Percentiles rank a stretch among this genome's conserved stretches.
Conservation (phyloP, 2,888 invertebrate species). For the Chironomus riparius region DNA sequence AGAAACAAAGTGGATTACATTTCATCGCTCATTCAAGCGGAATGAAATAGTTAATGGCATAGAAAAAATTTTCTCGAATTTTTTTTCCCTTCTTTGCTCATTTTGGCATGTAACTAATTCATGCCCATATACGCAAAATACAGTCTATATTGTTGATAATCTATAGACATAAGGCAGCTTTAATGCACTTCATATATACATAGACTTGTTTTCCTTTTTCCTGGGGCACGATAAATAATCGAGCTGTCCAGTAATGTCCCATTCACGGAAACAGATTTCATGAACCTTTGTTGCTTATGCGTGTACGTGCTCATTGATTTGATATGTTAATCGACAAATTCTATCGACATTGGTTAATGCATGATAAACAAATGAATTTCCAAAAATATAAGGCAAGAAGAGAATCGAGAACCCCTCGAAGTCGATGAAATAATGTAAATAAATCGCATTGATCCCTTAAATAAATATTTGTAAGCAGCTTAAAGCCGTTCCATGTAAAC, state of each 20-base stretch:
- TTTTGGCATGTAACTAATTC: neutral
- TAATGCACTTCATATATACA: neutral
- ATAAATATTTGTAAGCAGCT: neutral
- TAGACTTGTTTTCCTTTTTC: neutral
- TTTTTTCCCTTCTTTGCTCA: neutral
- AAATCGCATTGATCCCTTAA: constrained; percentile 6
- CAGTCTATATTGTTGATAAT: neutral
- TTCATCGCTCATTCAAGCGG: constrained; percentile 15
- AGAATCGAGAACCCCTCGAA: too few species aligned
- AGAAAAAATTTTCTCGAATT: neutral
- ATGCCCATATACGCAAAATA: neutral
- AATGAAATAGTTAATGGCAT: constrained; percentile 24
- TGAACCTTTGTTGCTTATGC: neutral
- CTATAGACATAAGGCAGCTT: neutral
- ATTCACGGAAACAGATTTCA: too few species aligned
- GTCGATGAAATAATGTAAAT: neutral
- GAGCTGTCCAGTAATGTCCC: neutral
- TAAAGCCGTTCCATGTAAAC: neutral
- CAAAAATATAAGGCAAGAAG: neutral
- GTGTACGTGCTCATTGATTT: neutral
- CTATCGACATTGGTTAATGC: neutral
- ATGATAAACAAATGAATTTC: neutral
- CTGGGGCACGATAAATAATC: neutral
- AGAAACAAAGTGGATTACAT: constrained; percentile 23
- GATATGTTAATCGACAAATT: neutral